Base-by-base conservation (phyloP, 2,113 vertebrate species). In the Galeopterus variegatus region DNA sequence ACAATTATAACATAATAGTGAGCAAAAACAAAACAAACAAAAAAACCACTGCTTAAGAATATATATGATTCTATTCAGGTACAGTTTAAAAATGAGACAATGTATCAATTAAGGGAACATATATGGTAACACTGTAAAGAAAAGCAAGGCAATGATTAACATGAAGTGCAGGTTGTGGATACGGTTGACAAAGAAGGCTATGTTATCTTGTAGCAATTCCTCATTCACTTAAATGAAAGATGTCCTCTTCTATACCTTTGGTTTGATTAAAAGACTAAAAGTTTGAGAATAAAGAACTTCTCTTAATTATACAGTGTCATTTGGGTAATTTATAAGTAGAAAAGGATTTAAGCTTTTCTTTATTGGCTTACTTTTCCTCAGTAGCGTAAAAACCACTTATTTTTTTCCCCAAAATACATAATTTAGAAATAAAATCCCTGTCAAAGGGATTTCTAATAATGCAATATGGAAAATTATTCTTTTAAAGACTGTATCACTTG, bases 361-460 rank as follows among this genome's bases (percentile, higher is more conserved):
- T 60, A 79, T 48, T 72, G 36, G 54, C 23, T 76, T 69, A 75
- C 9, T 24, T 62, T 84, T 76, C 50, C 67, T 88, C 41, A 48
- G 54, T 45, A 73, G 52, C 36, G 64, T 79, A 94, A 96, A 80
- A 96, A 80, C 13, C 60, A 95, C 50, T 92, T 94, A 82, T 88
- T 77, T 62, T 28, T 45, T 52, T 6, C 14, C 3, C 62, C 6
- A 75, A 90, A 86, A 79, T 21, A 90, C 1, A 73, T 41, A 41
- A 90, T 10, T 93, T 87, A 95, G 70, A 94, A 95, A 58, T 94
- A 69, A 93, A 86, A 83, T 90, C 86, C 64, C 48, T 83, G 50
- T 95, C 17, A 75, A 95, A 70, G 54, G 12, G 13, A 84, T 70
- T 94, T 94, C 41, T 56, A 81, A 45, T 88, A 93, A 93, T 10